Evolutionary conservation across 2,797 vertebrate species (phyloP).

Genomic region (Sebastes vulpes): DNA sequence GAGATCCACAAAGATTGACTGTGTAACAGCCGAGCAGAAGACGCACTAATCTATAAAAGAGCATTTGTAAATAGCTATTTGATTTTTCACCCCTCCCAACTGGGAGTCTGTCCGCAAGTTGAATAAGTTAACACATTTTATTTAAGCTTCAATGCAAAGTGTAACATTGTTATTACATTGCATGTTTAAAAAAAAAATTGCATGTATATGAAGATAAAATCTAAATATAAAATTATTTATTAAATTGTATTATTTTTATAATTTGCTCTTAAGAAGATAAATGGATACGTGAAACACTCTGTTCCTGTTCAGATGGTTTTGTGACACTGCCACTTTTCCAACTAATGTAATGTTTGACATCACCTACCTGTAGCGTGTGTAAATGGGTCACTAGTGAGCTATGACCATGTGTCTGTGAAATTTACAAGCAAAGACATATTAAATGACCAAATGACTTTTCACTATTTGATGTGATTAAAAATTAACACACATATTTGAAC

Average conservation of each 20-base stretch:
- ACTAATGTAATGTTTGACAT: conserved; percentile 63
- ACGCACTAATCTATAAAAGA: conserved; percentile 55
- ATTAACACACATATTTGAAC: conserved; percentile 5
- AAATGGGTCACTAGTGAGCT: conserved; percentile 53
- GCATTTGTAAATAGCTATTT: conserved; percentile 85
- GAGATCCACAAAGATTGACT: conserved; percentile 50
- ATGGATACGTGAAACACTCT: conserved; percentile 69
- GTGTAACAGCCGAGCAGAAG: neutral
- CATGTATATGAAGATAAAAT: conserved; percentile 74
- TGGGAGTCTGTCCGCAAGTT: conserved; percentile 68
- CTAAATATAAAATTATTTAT: conserved; percentile 66
- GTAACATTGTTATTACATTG: conserved; percentile 83
- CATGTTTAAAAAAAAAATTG: conserved; percentile 85
- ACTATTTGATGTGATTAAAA: conserved; percentile 56
- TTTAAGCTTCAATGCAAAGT: conserved; percentile 62
- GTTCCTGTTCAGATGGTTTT: conserved; percentile 85
- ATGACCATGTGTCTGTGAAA: conserved; percentile 69
- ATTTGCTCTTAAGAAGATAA: conserved; percentile 74
- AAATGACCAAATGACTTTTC: conserved; percentile 69
- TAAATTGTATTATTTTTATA: conserved; percentile 81
- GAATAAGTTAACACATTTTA: conserved; percentile 49
- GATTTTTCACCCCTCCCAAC: conserved; percentile 31
- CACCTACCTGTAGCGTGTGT: conserved; percentile 36
- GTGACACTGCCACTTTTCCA: conserved; percentile 80
- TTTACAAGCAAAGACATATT: conserved; percentile 66